Evolutionary conservation across 2,797 vertebrate species (phyloP), one percentile per base, ranked within the genome.

Genomic region (Limnodromus scolopaceus): DNA sequence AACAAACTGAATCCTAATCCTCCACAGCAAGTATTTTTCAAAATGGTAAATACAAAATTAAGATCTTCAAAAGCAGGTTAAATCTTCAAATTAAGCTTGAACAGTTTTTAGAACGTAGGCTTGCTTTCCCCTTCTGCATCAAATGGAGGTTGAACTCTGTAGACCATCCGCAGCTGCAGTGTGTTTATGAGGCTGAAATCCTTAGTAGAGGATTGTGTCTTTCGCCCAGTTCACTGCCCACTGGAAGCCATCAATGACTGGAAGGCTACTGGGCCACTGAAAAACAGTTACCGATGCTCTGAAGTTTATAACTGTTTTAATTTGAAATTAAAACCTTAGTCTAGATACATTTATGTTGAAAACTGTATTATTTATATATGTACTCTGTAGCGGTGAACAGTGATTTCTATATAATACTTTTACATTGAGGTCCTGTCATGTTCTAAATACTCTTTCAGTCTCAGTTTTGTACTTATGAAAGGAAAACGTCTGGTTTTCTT

Each of bases 1-100:
- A 89, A 96, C 83, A 87, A 94, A 89, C 10, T 32, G 66, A 90
- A 91, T 93, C 71, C 38, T n/a, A 82, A 55, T 91, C 72, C 77
- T 97, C 87, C 65, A 86, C 74, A 71, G 76, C 41, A 70, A 77
- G 68, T 48, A 54, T 79, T 95, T 86, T 91, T 85, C 71, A 75
- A 87, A 91, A 81, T 0, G 2, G 25, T 34, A 83, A 85, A 85
- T 75, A 85, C 15, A 76, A 85, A 85, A 84, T 43, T 41, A 82
- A 82, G 51, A 69, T 66, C 45, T 84, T 90, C 79, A 92, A 64
- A 90, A 82, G 45, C 70, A 58, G 2, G 18, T 84, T 61, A 74
- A 54, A 39, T 75, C 68, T 85, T 91, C 49, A 89, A 53, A 79
- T 89, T 39, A 66, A 71, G 74, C 20, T 77, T 51, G 66, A 87